A percentile compares a stretch with the other conserved stretches of the same genome.
phyloP scores from a whole-genome alignment of 2,113 vertebrate species.

The Misgurnus mizolepis region DNA sequence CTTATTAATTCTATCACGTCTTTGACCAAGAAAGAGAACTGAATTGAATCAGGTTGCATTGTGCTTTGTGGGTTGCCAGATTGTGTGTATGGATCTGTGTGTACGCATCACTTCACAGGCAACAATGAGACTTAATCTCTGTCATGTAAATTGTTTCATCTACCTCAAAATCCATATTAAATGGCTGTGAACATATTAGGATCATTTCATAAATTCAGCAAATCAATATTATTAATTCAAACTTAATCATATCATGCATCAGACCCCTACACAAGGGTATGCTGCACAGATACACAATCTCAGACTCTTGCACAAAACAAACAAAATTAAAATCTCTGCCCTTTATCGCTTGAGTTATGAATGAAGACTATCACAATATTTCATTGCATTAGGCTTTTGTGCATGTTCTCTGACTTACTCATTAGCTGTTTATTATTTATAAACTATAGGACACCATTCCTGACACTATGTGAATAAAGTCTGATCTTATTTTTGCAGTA shows the following conservation, averaged over 20 bases:
- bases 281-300: neutral
- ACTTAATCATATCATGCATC: neutral
- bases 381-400: neutral
- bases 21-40: neutral
- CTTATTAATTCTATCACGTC: neutral
- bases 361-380: neutral
- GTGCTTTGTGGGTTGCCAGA: neutral
- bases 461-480: neutral
- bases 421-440: neutral
- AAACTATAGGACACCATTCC: neutral
- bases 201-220: neutral
- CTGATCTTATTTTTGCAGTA: neutral
- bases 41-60: neutral
- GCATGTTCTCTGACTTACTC: neutral
- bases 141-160: too few relatives aligned
- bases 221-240: neutral
- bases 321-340: neutral
- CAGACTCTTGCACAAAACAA: neutral
- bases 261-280: neutral
- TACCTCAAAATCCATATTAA: neutral
- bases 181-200: neutral
- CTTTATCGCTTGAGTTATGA: constrained; percentile 10
- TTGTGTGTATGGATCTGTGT: too few relatives aligned
- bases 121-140: neutral
- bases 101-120: neutral